phyloP scores from a whole-genome alignment of 1,140 invertebrate genomes.

The Apolygus lucorum region DNA sequence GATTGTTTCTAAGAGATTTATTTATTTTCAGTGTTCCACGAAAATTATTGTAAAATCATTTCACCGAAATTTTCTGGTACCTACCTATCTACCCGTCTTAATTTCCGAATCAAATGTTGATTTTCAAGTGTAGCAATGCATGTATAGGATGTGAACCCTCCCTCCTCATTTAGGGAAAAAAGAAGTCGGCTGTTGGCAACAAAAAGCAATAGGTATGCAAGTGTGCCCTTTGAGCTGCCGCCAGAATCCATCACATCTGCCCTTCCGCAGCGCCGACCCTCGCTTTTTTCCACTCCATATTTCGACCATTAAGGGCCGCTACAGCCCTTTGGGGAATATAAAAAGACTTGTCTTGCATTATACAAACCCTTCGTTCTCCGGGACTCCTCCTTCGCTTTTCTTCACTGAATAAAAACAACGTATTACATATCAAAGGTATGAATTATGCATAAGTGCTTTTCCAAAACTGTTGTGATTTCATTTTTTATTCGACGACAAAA shows the following conservation, averaged over 20 bases:
- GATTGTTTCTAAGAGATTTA: too few species aligned
- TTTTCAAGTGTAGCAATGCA: too few species aligned
- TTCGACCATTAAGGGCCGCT: slow-evolving; percentile 18
- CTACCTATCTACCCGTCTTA: too few species aligned
- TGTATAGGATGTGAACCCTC: too few species aligned
- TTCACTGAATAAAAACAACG: slow-evolving; percentile 19
- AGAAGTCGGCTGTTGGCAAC: too few species aligned
- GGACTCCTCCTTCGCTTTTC: background rate
- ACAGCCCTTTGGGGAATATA: slow-evolving; percentile 17
- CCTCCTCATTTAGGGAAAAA: too few species aligned
- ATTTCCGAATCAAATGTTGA: too few species aligned
- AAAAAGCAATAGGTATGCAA: too few species aligned
- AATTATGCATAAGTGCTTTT: slow-evolving; percentile 17
- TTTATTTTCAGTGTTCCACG: too few species aligned
- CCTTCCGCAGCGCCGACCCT: background rate
- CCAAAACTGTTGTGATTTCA: background rate
- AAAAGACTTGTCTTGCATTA: slow-evolving; percentile 22
- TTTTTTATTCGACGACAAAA: too few species aligned
- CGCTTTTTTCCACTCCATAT: slow-evolving; percentile 18
- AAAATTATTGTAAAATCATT: too few species aligned
- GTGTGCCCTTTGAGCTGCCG: slow-evolving; percentile 1
- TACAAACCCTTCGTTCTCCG: slow-evolving; percentile 12
- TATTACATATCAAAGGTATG: slow-evolving; percentile 22
- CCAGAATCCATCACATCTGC: slow-evolving; percentile 12
- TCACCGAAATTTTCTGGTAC: too few species aligned